These are phyloP conservation scores for Okamejei kenojei DNA, from an alignment of 2,797 vertebrate genomes.

Conservation along the genomic window DNA sequence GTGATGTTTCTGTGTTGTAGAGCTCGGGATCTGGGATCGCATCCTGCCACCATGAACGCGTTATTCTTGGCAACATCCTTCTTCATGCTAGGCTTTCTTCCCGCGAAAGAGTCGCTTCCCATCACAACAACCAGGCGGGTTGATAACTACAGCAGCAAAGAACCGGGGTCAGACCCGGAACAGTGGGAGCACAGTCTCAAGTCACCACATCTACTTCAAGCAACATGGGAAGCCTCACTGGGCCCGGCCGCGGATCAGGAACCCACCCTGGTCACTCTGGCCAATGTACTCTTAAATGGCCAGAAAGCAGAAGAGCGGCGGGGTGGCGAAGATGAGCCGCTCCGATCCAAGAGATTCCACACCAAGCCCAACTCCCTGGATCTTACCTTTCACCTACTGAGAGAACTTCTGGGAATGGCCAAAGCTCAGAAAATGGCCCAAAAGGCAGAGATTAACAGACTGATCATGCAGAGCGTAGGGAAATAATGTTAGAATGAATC, in stretches of 20 bases:
- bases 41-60: neutral
- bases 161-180: neutral
- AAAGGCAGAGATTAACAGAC: constrained; percentile 52
- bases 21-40: neutral
- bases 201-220: neutral
- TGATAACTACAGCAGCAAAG: neutral
- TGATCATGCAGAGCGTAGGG: constrained; percentile 56
- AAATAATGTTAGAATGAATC: constrained; percentile 44
- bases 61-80: constrained; percentile 42
- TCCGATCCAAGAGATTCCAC: constrained; percentile 43
- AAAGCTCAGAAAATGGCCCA: constrained; percentile 54
- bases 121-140: neutral
- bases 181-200: neutral
- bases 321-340: neutral
- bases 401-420: constrained; percentile 55
- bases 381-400: constrained; percentile 58
- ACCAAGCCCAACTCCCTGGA: constrained; percentile 53
- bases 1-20: constrained; percentile 14
- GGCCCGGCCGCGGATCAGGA: neutral
- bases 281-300: neutral
- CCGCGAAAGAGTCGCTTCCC: constrained; percentile 39
- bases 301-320: neutral
- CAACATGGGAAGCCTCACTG: neutral
- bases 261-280: neutral
- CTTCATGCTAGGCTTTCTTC: constrained; percentile 45